A percentile compares a stretch with the other conserved stretches of the same genome.
phyloP scores from a whole-genome alignment of 2,797 vertebrate genomes.

The Coregonus sp. region DNA sequence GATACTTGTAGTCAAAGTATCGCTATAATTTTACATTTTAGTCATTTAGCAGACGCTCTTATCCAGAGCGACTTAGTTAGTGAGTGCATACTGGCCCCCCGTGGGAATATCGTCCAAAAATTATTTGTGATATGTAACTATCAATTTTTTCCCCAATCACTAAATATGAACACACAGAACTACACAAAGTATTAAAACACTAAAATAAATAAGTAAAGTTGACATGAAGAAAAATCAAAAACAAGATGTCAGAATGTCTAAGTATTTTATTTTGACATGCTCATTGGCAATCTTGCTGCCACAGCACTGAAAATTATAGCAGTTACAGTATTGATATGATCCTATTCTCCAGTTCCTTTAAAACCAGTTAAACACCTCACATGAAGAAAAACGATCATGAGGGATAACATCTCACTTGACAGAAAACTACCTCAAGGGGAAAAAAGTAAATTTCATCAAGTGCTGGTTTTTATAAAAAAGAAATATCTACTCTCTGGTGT shows the following conservation, averaged over 20 bases:
- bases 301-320: background rate
- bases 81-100: too few relatives aligned
- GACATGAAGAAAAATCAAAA: background rate
- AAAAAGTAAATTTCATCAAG: background rate
- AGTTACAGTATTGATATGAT: background rate
- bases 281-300: background rate
- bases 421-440: background rate
- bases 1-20: too few relatives aligned
- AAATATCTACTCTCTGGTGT: constrained; percentile 2
- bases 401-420: background rate
- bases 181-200: background rate
- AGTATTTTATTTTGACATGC: background rate
- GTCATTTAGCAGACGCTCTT: too few relatives aligned
- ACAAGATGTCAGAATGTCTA: background rate
- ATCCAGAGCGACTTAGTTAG: too few relatives aligned
- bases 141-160: too few relatives aligned
- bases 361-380: background rate
- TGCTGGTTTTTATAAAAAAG: background rate
- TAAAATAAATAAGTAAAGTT: too few relatives aligned
- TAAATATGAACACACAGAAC: background rate
- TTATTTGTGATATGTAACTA: too few relatives aligned
- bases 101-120: too few relatives aligned
- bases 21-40: too few relatives aligned
- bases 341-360: background rate
- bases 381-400: background rate